Evolutionary conservation across 2,888 invertebrate genomes (phyloP), one percentile per base, ranked within the genome.

Genomic region (Abrostola triplasia): DNA sequence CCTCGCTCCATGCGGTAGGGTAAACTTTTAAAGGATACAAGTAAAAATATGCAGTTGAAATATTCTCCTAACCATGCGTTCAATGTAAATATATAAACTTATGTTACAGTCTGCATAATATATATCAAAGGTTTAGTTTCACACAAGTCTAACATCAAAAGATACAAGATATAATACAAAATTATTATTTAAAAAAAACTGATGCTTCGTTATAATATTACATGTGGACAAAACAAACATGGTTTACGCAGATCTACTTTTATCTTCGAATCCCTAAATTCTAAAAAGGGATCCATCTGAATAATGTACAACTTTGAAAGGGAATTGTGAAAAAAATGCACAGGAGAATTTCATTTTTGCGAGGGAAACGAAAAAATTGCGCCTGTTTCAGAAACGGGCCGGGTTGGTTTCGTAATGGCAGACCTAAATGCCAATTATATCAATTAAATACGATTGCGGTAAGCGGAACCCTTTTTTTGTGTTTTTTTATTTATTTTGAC

Each of bases 381-480:
- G 84, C 82, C 84, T 86, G 84, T 88, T 89, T 87, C 89, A 85
- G 86, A 80, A 88, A 81, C 82, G 81, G 74, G 64, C 67, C 72
- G 80, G 84, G 83, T 84, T 86, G 87, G 83, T 86, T 84, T 84
- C 83, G 83, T 92, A 92, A 93, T 92, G 89, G 90, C 86, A 75
- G 82, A 83, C 88, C 91, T 90, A 88, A 92, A 89, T 87, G 89
- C 90, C 91, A 93, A 92, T 93, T 93, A 93, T 87, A 89, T 88
- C 92, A 92, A 93, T 92, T 93, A 93, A 92, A 92, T 89, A 91
- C 86, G 89, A 86, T 85, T 85, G 85, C 85, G 79, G 79, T 77
- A 47, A 70, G 59, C 73, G 73, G 65, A 51, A 69, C 67, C 77
- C 67, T 68, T 67, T 64, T 72, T 69, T 75, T 83, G n/a, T 83